Conservation (phyloP, 2,113 vertebrate species). For the Leptodactylus fuscus region DNA sequence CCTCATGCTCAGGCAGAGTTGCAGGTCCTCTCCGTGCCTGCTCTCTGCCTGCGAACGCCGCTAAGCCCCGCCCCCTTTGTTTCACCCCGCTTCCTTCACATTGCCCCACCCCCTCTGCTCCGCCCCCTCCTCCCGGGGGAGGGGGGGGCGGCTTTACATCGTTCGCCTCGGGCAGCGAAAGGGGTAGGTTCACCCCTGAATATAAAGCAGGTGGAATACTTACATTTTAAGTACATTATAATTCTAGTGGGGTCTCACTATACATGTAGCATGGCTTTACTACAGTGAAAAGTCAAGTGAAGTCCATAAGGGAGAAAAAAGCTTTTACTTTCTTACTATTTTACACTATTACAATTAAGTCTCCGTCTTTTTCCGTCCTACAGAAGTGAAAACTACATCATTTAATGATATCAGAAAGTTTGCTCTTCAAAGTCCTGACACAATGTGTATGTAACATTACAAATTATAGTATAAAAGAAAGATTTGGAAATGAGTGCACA, state of each 20-base stretch:
- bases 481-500: constrained; percentile 1
- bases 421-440: constrained; percentile 29
- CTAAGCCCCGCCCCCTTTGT: no score
- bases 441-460: constrained; percentile 19
- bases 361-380: not conserved
- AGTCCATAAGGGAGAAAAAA: not conserved
- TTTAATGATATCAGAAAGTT: not conserved
- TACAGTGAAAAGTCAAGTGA: not conserved
- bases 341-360: not conserved
- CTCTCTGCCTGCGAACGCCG: no score
- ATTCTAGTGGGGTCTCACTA: not conserved
- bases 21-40: no score
- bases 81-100: no score
- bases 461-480: constrained; percentile 41
- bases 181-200: no score
- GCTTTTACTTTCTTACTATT: not conserved
- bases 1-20: no score
- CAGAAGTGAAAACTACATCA: not conserved
- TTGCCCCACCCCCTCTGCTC: no score
- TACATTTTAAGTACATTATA: not conserved
- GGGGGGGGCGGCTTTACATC: no score
- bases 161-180: no score
- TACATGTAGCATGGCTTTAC: not conserved
- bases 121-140: no score
- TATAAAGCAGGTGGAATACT: not conserved